phyloP scores from a whole-genome alignment of 64 coral and sea anemone species.

The Cladopsammia gracilis region DNA sequence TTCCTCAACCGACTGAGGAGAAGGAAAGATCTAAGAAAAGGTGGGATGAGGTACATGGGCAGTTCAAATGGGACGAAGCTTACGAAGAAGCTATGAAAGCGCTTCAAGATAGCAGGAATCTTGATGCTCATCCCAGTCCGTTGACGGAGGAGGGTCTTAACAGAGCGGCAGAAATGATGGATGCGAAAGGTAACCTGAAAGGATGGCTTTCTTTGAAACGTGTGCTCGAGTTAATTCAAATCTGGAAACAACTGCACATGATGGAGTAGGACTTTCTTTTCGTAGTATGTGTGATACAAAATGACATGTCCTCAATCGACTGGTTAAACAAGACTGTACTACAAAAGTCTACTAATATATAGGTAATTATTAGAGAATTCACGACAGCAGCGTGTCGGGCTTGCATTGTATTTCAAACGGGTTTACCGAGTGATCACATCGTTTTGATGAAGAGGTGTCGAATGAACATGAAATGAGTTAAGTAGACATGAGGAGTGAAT shows the following conservation, averaged over 20 bases:
- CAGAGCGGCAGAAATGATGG: conserved; percentile 17
- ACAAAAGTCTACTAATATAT: too few relatives aligned
- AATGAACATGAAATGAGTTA: too few relatives aligned
- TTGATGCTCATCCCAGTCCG: conserved; percentile 33
- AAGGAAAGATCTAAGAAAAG: neutral
- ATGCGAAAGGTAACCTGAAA: conserved; percentile 27
- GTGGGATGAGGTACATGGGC: conserved; percentile 12
- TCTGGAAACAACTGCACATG: conserved; percentile 19
- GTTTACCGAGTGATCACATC: too few relatives aligned
- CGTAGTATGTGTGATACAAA: neutral
- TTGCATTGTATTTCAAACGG: too few relatives aligned
- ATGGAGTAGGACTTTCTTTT: neutral
- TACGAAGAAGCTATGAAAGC: conserved; percentile 46
- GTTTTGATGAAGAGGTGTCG: too few relatives aligned
- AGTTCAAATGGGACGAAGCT: conserved; percentile 25
- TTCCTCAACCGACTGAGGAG: neutral
- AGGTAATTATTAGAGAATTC: too few relatives aligned
- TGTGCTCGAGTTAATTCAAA: conserved; percentile 4
- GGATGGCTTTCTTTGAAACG: conserved; percentile 35
- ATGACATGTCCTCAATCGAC: too few relatives aligned
- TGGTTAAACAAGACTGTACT: too few relatives aligned
- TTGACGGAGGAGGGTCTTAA: conserved; percentile 27
- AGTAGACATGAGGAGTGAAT: too few relatives aligned
- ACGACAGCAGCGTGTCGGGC: too few relatives aligned
- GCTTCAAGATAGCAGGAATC: conserved; percentile 14